Percentiles rank a stretch among this genome's conserved stretches.
Conservation (phyloP, 2,113 vertebrate genomes). For the Rynchops niger region DNA sequence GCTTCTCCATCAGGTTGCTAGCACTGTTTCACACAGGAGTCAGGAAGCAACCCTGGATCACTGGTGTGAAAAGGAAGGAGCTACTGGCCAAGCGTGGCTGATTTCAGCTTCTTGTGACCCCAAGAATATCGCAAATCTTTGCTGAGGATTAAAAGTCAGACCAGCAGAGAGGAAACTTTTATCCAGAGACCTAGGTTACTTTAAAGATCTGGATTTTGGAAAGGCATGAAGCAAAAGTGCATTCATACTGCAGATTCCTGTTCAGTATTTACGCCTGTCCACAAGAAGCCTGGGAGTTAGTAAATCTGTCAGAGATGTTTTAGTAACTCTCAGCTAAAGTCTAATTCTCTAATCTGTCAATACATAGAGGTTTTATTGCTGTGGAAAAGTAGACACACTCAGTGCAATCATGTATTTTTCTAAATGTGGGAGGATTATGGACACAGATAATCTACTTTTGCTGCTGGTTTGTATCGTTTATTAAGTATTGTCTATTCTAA, state of each 20-base stretch:
- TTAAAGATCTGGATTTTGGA: background rate
- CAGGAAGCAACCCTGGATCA: background rate
- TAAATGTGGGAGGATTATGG: background rate
- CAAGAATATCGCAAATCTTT: background rate
- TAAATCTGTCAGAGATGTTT: slow-evolving; percentile 64
- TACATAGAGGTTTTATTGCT: slow-evolving; percentile 39
- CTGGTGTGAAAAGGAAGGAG: background rate
- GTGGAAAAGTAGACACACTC: slow-evolving; percentile 27
- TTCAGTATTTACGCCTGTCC: slow-evolving; percentile 16
- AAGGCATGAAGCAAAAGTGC: slow-evolving; percentile 3
- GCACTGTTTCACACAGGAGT: background rate
- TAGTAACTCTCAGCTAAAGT: slow-evolving; percentile 58
- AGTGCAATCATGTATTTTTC: background rate
- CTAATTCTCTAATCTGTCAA: slow-evolving; percentile 64
- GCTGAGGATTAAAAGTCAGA: background rate
- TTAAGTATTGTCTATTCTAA: background rate
- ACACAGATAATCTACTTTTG: background rate
- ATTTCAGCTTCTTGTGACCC: background rate
- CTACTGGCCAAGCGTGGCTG: background rate
- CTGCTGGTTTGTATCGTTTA: background rate
- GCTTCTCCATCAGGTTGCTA: background rate
- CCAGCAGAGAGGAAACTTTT: background rate
- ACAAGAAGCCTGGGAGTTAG: slow-evolving; percentile 12
- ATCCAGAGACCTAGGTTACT: background rate
- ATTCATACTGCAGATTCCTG: background rate